Percentiles rank a stretch among this genome's conserved stretches.
These are phyloP conservation scores for Andrena minutula DNA, from an alignment of 2,888 invertebrate species.

Conservation along the genomic window DNA sequence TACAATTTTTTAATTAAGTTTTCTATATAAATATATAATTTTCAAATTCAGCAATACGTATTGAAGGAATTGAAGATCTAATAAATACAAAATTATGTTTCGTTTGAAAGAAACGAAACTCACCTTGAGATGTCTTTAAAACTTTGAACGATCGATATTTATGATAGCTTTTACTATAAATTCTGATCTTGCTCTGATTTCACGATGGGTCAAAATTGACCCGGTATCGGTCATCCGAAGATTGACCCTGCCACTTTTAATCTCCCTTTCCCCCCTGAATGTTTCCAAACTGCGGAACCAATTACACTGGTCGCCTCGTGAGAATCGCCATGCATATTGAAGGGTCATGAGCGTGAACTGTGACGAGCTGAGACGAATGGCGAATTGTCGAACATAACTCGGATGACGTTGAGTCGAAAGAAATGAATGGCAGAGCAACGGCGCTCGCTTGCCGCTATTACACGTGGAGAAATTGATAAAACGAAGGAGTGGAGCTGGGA, in stretches of 20 bases:
- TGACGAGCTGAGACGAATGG: neutral
- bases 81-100: no score
- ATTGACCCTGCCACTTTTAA: no score
- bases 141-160: neutral
- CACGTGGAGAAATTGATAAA: constrained; percentile 21
- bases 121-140: no score
- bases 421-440: constrained; percentile 23
- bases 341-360: neutral
- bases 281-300: no score
- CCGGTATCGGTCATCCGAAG: no score
- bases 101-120: no score
- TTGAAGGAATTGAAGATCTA: no score
- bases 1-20: neutral
- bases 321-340: neutral
- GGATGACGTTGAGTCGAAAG: neutral
- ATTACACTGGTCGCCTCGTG: neutral
- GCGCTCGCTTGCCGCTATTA: neutral
- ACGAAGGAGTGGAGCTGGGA: constrained; percentile 7
- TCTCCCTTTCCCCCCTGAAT: no score
- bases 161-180: neutral
- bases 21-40: no score
- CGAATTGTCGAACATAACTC: neutral
- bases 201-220: no score
- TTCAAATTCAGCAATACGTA: no score
- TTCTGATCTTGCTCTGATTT: no score